Conservation (phyloP, 2,113 vertebrate genomes). For the Lanius ludovicianus region DNA sequence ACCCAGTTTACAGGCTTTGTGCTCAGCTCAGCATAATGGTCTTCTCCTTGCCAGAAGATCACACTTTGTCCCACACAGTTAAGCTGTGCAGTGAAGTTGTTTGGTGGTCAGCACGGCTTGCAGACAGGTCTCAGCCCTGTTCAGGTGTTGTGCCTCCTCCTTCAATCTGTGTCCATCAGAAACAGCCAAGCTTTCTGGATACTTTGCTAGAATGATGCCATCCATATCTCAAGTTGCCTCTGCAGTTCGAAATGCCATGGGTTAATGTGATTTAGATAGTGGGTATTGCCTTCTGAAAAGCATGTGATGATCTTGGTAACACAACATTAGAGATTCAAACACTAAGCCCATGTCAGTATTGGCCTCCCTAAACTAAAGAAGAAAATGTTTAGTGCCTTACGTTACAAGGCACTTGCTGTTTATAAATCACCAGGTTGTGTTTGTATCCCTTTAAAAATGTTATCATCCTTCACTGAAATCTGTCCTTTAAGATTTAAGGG, state of each 20-base stretch:
- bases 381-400: background rate
- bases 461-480: conserved; percentile 55
- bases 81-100: background rate
- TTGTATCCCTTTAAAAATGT: conserved; percentile 49
- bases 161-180: background rate
- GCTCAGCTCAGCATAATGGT: background rate
- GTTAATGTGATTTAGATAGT: background rate
- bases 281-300: background rate
- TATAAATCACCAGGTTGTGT: background rate
- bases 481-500: conserved; percentile 54
- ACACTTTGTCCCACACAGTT: background rate
- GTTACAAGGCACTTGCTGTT: background rate
- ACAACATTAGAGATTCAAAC: background rate
- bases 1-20: background rate
- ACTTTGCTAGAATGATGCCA: background rate
- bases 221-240: background rate
- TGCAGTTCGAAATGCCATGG: background rate
- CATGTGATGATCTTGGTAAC: background rate
- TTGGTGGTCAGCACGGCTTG: background rate
- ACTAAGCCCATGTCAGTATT: background rate
- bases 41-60: background rate
- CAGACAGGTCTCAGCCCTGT: background rate
- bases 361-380: background rate
- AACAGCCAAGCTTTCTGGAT: background rate
- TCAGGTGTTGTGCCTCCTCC: background rate